Evolutionary conservation across 2,888 invertebrate genomes (phyloP).

Genomic region (Blastobasis lacticolella): DNA sequence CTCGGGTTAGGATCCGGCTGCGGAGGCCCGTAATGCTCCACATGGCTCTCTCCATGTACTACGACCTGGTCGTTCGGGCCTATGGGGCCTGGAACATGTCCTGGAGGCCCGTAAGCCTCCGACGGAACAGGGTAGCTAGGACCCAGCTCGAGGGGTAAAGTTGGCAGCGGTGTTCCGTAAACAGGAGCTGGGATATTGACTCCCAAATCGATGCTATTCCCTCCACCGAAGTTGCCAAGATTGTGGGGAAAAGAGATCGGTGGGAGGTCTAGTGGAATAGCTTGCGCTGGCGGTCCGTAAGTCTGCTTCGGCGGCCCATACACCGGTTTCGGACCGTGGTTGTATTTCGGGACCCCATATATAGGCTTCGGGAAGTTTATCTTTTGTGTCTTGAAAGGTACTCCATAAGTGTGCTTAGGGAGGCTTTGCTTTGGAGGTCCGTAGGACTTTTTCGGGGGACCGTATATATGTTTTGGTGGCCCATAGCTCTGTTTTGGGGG

Average conservation of each 20-base stretch:
- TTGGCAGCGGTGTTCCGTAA: slow-evolving; percentile 52
- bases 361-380: slow-evolving; percentile 35
- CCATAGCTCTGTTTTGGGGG: slow-evolving; percentile 58
- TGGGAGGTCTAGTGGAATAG: slow-evolving; percentile 27
- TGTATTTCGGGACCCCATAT: slow-evolving; percentile 36
- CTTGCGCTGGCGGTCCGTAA: slow-evolving; percentile 35
- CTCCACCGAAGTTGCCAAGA: slow-evolving; percentile 16
- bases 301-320: slow-evolving; percentile 45
- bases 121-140: slow-evolving; percentile 58
- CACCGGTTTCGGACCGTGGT: slow-evolving; percentile 62
- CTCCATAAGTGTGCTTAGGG: slow-evolving; percentile 46
- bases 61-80: slow-evolving; percentile 56
- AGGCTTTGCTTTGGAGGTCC: slow-evolving; percentile 41
- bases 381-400: slow-evolving; percentile 43
- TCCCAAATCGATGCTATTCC: slow-evolving; percentile 38
- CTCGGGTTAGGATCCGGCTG: slow-evolving; percentile 74
- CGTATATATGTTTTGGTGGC: slow-evolving; percentile 49
- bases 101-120: slow-evolving; percentile 67
- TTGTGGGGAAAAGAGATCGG: slow-evolving; percentile 18
- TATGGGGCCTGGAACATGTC: slow-evolving; percentile 46
- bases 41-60: slow-evolving; percentile 42
- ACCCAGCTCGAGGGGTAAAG: slow-evolving; percentile 46
- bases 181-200: slow-evolving; percentile 56
- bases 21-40: slow-evolving; percentile 73
- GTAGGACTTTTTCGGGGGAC: slow-evolving; percentile 43